Percentiles rank a stretch among this genome's conserved stretches.
These are phyloP conservation scores for Sinocyclocheilus rhinocerous DNA, from an alignment of 2,113 vertebrate genomes.

Conservation along the genomic window DNA sequence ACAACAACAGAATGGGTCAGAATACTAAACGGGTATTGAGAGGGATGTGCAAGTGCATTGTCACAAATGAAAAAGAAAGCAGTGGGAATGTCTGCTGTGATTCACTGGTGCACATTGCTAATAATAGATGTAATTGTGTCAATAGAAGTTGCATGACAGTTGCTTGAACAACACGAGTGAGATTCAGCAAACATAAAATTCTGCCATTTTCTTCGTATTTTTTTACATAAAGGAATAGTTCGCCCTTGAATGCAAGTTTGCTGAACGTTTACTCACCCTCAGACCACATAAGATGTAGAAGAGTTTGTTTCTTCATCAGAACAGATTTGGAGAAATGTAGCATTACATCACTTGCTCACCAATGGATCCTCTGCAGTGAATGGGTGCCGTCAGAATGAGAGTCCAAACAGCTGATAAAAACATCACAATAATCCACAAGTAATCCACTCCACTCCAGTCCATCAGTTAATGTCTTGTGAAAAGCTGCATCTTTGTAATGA, in stretches of 20 bases:
- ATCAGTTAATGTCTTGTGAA: too few species aligned
- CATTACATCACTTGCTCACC: neutral
- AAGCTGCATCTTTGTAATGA: too few species aligned
- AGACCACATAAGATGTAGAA: neutral
- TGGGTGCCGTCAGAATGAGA: neutral
- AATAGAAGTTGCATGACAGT: neutral
- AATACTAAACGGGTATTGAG: slow-evolving; percentile 21
- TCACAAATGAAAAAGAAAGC: slow-evolving; percentile 18
- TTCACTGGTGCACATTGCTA: slow-evolving; percentile 9
- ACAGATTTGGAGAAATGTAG: neutral
- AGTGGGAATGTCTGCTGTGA: neutral
- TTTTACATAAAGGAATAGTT: neutral
- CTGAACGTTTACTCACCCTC: neutral
- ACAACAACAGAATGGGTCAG: slow-evolving; percentile 37
- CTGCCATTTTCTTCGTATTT: neutral
- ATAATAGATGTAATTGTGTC: slow-evolving; percentile 13
- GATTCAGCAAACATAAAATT: neutral
- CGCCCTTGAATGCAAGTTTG: neutral
- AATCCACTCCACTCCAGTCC: too few species aligned
- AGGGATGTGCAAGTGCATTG: neutral
- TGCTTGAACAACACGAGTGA: neutral
- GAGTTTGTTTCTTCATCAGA: neutral
- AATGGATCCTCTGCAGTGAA: neutral
- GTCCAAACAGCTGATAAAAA: neutral
- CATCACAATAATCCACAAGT: too few species aligned